Conservation (phyloP, 2,797 vertebrate genomes). For the Squalus acanthias region DNA sequence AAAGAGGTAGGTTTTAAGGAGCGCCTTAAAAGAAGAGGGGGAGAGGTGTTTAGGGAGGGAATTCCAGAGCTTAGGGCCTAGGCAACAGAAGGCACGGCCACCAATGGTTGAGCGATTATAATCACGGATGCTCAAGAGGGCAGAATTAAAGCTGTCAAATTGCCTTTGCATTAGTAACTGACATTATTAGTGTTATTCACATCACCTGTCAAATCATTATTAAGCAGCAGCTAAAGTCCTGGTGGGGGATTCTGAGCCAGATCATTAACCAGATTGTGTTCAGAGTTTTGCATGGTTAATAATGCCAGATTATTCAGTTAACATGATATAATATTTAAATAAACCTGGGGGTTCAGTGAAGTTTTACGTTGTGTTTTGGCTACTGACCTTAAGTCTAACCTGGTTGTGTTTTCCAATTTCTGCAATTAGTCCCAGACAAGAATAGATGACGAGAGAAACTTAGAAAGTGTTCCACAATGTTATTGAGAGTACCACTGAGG, state of each 20-base stretch:
- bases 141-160: constrained; percentile 44
- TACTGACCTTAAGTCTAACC: neutral
- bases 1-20: too few species aligned
- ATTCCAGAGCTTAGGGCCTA: too few species aligned
- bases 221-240: constrained; percentile 91
- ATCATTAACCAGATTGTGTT: too few species aligned
- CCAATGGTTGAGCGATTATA: too few species aligned
- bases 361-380: neutral
- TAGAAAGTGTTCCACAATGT: neutral
- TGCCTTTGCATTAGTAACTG: constrained; percentile 74
- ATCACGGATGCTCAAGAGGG: too few species aligned
- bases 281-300: too few species aligned
- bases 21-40: too few species aligned
- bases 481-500: neutral
- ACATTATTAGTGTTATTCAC: constrained; percentile 94
- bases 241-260: constrained; percentile 61
- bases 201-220: constrained; percentile 92
- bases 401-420: neutral
- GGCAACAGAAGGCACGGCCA: too few species aligned
- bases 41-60: too few species aligned
- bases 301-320: neutral
- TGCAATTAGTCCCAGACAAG: neutral
- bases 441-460: neutral
- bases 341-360: neutral
- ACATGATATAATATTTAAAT: neutral